Conservation (phyloP, 1,140 invertebrate species). For the Neoseiulus cucumeris region DNA sequence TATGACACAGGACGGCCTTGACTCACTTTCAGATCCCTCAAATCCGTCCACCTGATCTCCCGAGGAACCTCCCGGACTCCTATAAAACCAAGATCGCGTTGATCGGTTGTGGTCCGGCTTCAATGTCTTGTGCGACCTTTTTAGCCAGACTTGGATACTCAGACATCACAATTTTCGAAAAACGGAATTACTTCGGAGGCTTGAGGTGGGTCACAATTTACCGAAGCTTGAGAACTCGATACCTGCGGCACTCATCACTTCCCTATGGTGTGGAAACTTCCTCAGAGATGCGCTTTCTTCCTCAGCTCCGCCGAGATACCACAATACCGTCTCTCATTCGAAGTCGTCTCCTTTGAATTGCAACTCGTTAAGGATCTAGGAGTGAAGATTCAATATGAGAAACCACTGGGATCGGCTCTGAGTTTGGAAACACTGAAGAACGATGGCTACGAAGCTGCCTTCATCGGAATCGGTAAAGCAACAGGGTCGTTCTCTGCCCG, state of each 20-base stretch:
- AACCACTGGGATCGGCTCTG: constrained; percentile 24
- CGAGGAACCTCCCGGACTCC: constrained; percentile 32
- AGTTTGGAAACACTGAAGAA: constrained; percentile 37
- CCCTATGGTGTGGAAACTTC: background rate
- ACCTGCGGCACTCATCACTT: background rate
- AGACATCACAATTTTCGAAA: constrained; percentile 80
- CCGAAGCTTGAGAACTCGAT: background rate
- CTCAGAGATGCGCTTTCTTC: constrained; percentile 2
- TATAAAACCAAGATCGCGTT: constrained; percentile 60
- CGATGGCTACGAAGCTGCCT: constrained; percentile 53
- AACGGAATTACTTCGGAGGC: constrained; percentile 62
- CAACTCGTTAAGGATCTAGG: constrained; percentile 74
- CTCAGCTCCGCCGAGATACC: constrained; percentile 80
- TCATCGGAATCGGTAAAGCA: constrained; percentile 65
- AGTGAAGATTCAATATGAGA: constrained; percentile 38
- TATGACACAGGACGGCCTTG: no score
- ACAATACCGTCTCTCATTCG: constrained; percentile 78
- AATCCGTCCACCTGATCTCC: constrained; percentile 44
- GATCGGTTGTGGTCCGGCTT: constrained; percentile 82
- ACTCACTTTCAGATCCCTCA: constrained; percentile 70
- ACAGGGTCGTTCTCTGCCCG: background rate
- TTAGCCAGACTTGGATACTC: constrained; percentile 75
- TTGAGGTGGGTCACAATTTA: constrained; percentile 40
- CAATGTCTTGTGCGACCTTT: constrained; percentile 90
- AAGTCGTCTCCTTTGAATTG: constrained; percentile 83